These are phyloP conservation scores for Galeopterus variegatus DNA, from an alignment of 2,113 vertebrate genomes.

Conservation along the genomic window DNA sequence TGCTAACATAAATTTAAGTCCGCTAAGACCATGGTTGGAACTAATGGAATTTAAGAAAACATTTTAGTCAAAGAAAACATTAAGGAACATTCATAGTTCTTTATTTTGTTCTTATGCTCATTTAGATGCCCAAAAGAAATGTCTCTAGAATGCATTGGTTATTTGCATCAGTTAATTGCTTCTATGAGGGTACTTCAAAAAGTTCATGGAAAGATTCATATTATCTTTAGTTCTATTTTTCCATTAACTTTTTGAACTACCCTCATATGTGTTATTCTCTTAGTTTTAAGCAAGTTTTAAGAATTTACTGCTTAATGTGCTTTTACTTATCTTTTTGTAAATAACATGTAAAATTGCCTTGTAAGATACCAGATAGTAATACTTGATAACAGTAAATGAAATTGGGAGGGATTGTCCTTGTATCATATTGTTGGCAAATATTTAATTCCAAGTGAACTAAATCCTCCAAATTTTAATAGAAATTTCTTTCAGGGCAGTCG, in stretches of 20 bases:
- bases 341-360: constrained; percentile 8
- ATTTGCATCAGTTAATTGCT: constrained; percentile 22
- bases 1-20: constrained; percentile 15
- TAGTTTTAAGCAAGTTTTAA: constrained; percentile 52
- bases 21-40: constrained; percentile 20
- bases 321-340: constrained; percentile 42
- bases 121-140: constrained; percentile 26
- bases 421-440: background rate
- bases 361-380: background rate
- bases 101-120: constrained; percentile 45
- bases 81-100: background rate
- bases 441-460: background rate
- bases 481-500: constrained; percentile 2
- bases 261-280: background rate
- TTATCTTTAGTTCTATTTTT: no score
- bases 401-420: background rate
- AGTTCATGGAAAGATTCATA: no score
- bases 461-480: background rate
- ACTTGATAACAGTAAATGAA: background rate
- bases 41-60: constrained; percentile 39
- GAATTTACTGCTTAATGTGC: background rate
- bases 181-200: background rate
- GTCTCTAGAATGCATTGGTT: background rate
- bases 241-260: no score
- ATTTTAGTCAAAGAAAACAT: constrained; percentile 27